These are phyloP conservation scores for Dromius quadrimaculatus DNA, from an alignment of 2,888 invertebrate species.

Conservation along the genomic window DNA sequence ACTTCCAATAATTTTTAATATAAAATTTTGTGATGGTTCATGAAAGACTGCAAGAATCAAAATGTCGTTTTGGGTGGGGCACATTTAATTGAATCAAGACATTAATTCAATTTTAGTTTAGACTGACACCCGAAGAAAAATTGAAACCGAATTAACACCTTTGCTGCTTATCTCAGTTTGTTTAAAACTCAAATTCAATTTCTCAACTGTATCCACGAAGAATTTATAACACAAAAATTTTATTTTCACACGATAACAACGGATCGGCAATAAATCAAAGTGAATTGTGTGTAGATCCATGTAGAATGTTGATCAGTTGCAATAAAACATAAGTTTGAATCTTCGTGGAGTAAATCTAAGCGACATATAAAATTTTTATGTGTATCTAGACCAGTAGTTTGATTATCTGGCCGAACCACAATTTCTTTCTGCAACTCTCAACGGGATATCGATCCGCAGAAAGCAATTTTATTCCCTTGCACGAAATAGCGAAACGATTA, in stretches of 20 bases:
- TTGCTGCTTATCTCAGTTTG: no score
- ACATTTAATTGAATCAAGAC: slow-evolving; percentile 35
- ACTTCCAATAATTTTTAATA: slow-evolving; percentile 36
- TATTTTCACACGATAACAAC: no score
- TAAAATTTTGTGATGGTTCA: slow-evolving; percentile 27
- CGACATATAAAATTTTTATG: slow-evolving; percentile 25
- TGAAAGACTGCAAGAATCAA: slow-evolving; percentile 27
- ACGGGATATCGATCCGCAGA: slow-evolving; percentile 22
- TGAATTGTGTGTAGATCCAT: no score
- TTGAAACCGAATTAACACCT: no score
- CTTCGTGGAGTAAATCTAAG: slow-evolving; percentile 15
- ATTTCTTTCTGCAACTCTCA: slow-evolving; percentile 20
- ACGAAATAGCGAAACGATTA: slow-evolving; percentile 36
- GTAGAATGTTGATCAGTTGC: slow-evolving; percentile 21
- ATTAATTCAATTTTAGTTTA: no score
- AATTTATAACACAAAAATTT: no score
- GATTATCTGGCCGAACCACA: slow-evolving; percentile 17
- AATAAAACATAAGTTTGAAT: slow-evolving; percentile 6
- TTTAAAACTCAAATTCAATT: no score
- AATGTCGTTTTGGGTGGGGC: slow-evolving; percentile 36
- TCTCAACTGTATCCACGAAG: no score
- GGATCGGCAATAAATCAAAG: no score
- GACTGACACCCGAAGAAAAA: no score
- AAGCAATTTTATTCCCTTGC: slow-evolving; percentile 33
- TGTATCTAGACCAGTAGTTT: slow-evolving; percentile 16